phyloP scores from a whole-genome alignment of 2,113 vertebrate genomes.

The Thalassarche chlororhynchos region DNA sequence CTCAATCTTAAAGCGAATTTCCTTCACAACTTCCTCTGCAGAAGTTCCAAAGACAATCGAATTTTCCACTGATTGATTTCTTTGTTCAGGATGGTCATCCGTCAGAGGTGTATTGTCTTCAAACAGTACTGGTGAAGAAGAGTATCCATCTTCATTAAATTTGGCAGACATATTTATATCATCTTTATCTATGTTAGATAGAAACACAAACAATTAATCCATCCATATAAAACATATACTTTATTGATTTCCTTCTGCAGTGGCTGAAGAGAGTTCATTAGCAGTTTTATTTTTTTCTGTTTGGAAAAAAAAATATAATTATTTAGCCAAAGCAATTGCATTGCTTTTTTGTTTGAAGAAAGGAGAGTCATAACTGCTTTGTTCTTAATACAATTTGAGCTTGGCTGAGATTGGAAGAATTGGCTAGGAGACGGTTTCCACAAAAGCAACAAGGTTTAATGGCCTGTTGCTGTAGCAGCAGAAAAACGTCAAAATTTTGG shows the following conservation, averaged over 20 bases:
- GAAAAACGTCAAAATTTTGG: not conserved
- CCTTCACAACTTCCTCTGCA: slow-evolving; percentile 91
- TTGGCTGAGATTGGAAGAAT: not conserved
- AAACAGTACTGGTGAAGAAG: slow-evolving; percentile 87
- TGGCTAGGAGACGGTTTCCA: not conserved
- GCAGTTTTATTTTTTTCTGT: not conserved
- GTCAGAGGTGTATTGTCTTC: slow-evolving; percentile 79
- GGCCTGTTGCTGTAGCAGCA: not conserved
- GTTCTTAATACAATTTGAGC: not conserved
- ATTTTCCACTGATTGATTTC: slow-evolving; percentile 17
- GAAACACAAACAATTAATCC: not conserved
- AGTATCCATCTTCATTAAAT: not conserved
- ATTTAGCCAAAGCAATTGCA: not conserved
- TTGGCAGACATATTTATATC: not conserved
- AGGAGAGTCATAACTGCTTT: not conserved
- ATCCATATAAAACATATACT: not conserved
- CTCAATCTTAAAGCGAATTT: slow-evolving; percentile 96
- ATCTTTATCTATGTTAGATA: slow-evolving; percentile 53
- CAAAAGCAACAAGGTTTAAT: not conserved
- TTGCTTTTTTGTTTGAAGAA: not conserved
- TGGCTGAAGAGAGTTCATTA: not conserved
- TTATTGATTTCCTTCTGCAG: not conserved
- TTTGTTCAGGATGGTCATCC: not conserved
- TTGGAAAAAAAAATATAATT: not conserved
- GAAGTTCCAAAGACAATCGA: slow-evolving; percentile 85